A percentile compares a stretch with the other conserved stretches of the same genome.
phyloP scores from a whole-genome alignment of 2,888 invertebrate genomes.

The Caenorhabditis doughertyi region DNA sequence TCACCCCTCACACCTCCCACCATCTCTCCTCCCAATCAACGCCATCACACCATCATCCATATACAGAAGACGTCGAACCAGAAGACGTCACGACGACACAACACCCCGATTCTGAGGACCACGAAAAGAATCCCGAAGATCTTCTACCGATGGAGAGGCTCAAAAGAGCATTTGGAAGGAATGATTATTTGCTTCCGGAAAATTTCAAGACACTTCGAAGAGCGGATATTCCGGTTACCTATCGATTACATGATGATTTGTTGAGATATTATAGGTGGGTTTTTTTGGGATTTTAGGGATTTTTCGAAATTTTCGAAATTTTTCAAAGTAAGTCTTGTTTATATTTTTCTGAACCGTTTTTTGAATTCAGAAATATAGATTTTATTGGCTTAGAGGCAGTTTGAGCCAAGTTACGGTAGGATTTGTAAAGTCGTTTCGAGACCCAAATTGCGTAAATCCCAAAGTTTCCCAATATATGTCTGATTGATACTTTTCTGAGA shows the following conservation, averaged over 20 bases:
- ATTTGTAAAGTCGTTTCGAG: too few species aligned
- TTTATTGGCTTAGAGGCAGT: too few species aligned
- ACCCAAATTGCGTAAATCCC: too few species aligned
- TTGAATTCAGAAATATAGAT: too few species aligned
- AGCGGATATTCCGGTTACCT: conserved; percentile 81
- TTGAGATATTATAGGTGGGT: conserved; percentile 76
- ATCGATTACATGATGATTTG: conserved; percentile 81
- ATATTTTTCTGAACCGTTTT: not conserved
- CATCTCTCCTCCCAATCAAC: conserved; percentile 3
- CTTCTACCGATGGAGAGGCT: conserved; percentile 52
- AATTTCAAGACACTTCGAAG: conserved; percentile 77
- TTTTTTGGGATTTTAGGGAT: not conserved
- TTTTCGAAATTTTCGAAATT: not conserved
- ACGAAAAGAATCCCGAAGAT: conserved; percentile 12
- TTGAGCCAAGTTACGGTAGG: too few species aligned
- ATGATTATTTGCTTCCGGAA: conserved; percentile 79
- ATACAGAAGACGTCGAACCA: conserved; percentile 1
- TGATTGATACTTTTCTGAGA: too few species aligned
- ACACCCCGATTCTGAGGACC: not conserved
- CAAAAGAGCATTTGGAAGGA: conserved; percentile 73
- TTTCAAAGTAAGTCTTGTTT: not conserved
- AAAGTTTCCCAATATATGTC: too few species aligned
- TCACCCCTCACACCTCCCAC: conserved; percentile 5
- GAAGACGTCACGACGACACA: not conserved
- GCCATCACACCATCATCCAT: not conserved